Evolutionary conservation across 2,797 vertebrate genomes (phyloP).

Genomic region (Dendrocincla fuliginosa): DNA sequence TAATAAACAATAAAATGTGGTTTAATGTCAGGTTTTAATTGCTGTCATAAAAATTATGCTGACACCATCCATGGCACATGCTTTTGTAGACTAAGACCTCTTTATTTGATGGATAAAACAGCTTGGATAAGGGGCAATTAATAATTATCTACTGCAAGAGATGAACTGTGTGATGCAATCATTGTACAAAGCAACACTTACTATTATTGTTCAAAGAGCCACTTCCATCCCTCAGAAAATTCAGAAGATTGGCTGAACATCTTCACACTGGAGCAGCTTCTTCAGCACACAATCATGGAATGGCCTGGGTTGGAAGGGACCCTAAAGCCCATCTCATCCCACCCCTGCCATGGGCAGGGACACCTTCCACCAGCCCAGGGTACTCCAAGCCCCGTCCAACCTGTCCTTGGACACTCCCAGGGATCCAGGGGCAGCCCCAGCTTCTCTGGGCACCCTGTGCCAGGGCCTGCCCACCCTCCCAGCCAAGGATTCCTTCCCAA

Average conservation of each 20-base stretch:
- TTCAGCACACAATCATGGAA: background rate
- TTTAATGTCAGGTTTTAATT: background rate
- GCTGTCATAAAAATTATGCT: background rate
- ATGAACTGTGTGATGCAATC: background rate
- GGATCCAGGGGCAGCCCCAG: background rate
- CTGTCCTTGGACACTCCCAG: background rate
- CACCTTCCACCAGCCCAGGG: background rate
- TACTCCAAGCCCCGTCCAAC: background rate
- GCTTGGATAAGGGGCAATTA: background rate
- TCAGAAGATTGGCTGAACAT: background rate
- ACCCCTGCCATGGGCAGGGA: background rate
- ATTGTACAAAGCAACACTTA: background rate
- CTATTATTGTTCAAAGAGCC: background rate
- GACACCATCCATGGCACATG: background rate
- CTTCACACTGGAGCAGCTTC: background rate
- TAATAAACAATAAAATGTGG: background rate
- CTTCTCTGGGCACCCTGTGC: background rate
- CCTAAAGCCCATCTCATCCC: fast-evolving
- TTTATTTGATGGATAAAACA: background rate
- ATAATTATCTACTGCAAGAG: background rate
- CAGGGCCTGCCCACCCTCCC: background rate
- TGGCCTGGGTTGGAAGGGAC: background rate
- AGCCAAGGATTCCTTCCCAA: background rate
- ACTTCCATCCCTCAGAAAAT: background rate
- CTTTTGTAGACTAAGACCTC: background rate